Percentiles rank a stretch among this genome's conserved stretches.
Conservation (phyloP, 2,113 vertebrate species). For the Rousettus leschenaultii region DNA sequence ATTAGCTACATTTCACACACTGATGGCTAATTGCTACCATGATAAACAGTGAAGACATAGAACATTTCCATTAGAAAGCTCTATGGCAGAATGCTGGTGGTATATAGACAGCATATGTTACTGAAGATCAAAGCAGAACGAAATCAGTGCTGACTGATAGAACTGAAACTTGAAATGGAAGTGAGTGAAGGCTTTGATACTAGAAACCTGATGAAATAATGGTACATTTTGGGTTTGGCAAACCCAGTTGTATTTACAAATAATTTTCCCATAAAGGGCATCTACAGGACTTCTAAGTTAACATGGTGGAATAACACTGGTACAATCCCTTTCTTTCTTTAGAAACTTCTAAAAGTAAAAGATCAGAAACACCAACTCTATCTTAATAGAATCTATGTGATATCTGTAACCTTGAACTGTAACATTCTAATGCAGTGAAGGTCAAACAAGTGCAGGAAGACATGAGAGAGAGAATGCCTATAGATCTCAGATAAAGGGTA, state of each 20-base stretch:
- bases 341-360: not conserved
- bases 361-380: not conserved
- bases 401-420: not conserved
- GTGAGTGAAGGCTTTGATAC: not conserved
- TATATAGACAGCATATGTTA: not conserved
- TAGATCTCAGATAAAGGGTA: not conserved
- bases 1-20: not conserved
- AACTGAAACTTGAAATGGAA: not conserved
- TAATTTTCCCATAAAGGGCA: not conserved
- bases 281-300: not conserved
- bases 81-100: not conserved
- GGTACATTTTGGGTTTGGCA: not conserved
- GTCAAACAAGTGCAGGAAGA: not conserved
- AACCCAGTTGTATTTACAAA: not conserved
- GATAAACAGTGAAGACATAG: not conserved
- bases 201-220: not conserved
- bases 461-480: not conserved
- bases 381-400: not conserved
- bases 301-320: not conserved
- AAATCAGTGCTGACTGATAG: not conserved
- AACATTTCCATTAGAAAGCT: not conserved
- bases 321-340: not conserved
- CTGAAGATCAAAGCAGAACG: not conserved
- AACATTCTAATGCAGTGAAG: not conserved
- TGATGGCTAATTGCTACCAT: not conserved